A percentile compares a stretch with the other conserved stretches of the same genome.
Evolutionary conservation across 2,113 vertebrate genomes (phyloP).

Genomic region (Equus przewalskii): DNA sequence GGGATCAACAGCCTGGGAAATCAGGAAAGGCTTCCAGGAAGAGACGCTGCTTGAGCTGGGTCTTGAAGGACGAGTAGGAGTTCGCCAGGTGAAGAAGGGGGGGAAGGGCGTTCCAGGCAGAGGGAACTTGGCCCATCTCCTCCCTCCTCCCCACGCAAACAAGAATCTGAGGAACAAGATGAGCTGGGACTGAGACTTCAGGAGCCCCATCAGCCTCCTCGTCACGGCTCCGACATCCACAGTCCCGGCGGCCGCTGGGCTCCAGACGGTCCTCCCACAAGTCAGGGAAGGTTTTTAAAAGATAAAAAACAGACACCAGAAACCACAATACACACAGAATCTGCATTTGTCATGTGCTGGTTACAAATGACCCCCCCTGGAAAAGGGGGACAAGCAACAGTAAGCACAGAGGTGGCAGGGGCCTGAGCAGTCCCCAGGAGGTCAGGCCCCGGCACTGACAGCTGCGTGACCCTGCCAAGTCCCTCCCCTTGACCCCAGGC

Average conservation of each 20-base stretch:
- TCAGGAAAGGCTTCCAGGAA: slow-evolving; percentile 70
- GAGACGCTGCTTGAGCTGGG: slow-evolving; percentile 63
- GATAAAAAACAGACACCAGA: slow-evolving; percentile 74
- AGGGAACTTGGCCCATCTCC: slow-evolving; percentile 84
- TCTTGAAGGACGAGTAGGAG: slow-evolving; percentile 84
- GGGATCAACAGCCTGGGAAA: not conserved
- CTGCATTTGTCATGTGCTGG: not conserved
- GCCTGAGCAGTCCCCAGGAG: not conserved
- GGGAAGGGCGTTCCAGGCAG: slow-evolving; percentile 85
- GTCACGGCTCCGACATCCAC: slow-evolving; percentile 58
- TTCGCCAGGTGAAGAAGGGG: slow-evolving; percentile 86
- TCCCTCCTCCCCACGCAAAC: slow-evolving; percentile 85
- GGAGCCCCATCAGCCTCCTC: slow-evolving; percentile 50
- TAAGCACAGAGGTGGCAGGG: not conserved
- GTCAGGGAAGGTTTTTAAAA: slow-evolving; percentile 69
- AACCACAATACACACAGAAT: slow-evolving; percentile 72
- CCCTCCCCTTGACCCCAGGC: not conserved
- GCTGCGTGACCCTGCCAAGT: not conserved
- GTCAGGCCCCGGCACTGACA: not conserved
- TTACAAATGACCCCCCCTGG: not conserved
- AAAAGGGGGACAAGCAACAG: not conserved
- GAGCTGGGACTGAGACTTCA: slow-evolving; percentile 65
- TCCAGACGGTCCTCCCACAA: slow-evolving; percentile 66
- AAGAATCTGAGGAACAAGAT: slow-evolving; percentile 70
- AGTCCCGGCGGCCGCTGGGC: slow-evolving; percentile 71